These are phyloP conservation scores for Hirundichthys speculiger DNA, from an alignment of 2,113 vertebrate species.

Conservation along the genomic window DNA sequence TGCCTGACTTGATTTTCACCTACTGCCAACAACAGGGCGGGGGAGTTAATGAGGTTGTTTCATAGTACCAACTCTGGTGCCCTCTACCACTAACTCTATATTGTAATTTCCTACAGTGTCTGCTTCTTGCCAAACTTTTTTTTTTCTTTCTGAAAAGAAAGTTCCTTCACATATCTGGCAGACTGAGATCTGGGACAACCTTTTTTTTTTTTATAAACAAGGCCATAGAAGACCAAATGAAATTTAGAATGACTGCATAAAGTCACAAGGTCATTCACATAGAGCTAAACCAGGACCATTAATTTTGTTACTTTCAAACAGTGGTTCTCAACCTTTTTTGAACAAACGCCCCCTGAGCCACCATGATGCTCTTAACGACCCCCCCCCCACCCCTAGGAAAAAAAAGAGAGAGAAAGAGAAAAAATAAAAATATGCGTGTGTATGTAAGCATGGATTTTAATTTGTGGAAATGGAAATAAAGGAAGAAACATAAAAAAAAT, in stretches of 20 bases:
- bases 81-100: conserved; percentile 52
- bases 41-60: conserved; percentile 74
- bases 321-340: no score
- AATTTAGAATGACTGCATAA: conserved; percentile 20
- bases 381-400: no score
- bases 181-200: conserved; percentile 36
- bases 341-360: no score
- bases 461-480: no score
- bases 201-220: conserved; percentile 48
- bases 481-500: no score
- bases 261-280: conserved; percentile 46
- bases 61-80: conserved; percentile 47
- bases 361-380: no score
- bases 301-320: no score
- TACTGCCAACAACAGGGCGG: conserved; percentile 53
- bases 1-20: conserved; percentile 70
- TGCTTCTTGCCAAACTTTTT: conserved; percentile 21
- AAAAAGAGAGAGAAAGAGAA: conserved; percentile 11
- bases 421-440: conserved; percentile 18
- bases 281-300: not conserved
- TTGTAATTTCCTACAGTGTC: conserved; percentile 49
- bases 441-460: no score
- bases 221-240: conserved; percentile 30
- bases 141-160: conserved; percentile 28
- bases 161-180: conserved; percentile 19